Evolutionary conservation across 2,888 invertebrate genomes (phyloP).

Genomic region (Lepidocyrtoides sp.): DNA sequence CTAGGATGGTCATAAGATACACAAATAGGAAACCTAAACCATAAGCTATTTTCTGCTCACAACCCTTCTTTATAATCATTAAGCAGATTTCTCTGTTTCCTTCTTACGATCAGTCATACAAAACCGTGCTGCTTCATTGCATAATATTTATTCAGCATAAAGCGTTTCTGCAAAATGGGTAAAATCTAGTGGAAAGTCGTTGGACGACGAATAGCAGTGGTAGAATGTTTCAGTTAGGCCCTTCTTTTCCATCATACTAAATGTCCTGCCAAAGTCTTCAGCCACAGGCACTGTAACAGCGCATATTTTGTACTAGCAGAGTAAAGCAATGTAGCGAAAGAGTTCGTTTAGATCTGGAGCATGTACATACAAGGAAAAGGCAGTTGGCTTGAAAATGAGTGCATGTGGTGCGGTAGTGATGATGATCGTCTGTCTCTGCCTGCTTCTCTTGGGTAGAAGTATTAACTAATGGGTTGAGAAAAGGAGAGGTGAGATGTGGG

Average conservation of each 20-base stretch:
- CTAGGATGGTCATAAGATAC: neutral
- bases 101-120: constrained; percentile 4
- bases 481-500: constrained; percentile 62
- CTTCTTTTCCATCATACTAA: constrained; percentile 41
- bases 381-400: constrained; percentile 52
- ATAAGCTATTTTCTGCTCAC: neutral
- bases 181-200: neutral
- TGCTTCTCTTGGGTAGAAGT: neutral
- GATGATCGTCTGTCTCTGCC: neutral
- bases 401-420: neutral
- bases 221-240: neutral
- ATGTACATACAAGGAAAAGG: no score
- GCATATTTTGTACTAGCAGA: neutral
- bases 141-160: constrained; percentile 1
- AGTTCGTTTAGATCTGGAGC: no score
- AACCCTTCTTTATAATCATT: constrained; percentile 43
- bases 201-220: neutral
- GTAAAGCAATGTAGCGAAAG: neutral
- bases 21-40: no score
- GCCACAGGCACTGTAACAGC: neutral
- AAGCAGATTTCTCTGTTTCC: constrained; percentile 37
- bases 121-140: neutral
- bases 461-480: constrained; percentile 42
- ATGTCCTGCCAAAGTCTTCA: constrained; percentile 45
- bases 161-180: neutral